These are phyloP conservation scores for Acrocephalus arundinaceus DNA, from an alignment of 2,113 vertebrate species.

Conservation along the genomic window DNA sequence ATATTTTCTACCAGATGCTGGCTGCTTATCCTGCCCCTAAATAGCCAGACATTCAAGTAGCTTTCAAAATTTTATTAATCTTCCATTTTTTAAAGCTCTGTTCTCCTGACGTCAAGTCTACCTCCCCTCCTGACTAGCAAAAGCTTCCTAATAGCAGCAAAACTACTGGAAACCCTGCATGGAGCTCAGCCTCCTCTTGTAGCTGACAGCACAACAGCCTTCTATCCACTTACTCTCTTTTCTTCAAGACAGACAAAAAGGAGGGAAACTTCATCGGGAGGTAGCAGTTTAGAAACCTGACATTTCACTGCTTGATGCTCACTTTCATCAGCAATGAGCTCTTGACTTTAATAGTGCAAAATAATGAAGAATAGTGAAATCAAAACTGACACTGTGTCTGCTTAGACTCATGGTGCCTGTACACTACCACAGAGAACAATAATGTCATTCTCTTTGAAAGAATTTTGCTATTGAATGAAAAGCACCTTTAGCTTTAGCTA, in stretches of 20 bases:
- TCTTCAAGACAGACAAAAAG: slow-evolving; percentile 44
- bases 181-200: neutral
- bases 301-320: slow-evolving; percentile 18
- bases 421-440: neutral
- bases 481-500: neutral
- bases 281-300: slow-evolving; percentile 44
- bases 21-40: neutral
- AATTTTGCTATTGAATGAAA: neutral
- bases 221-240: neutral
- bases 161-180: neutral
- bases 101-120: neutral
- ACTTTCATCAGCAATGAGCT: slow-evolving; percentile 32
- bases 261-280: neutral
- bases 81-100: neutral
- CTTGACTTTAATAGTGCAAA: slow-evolving; percentile 2
- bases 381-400: slow-evolving; percentile 8
- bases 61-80: neutral
- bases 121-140: neutral
- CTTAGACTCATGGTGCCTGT: neutral
- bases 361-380: neutral
- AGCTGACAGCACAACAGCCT: slow-evolving; percentile 24
- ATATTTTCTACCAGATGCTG: neutral
- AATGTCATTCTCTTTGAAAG: neutral
- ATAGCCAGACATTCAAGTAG: neutral
- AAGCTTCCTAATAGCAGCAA: slow-evolving; percentile 26